Base-by-base conservation (phyloP, 2,888 invertebrate genomes). In the Eristalis arbustorum region DNA sequence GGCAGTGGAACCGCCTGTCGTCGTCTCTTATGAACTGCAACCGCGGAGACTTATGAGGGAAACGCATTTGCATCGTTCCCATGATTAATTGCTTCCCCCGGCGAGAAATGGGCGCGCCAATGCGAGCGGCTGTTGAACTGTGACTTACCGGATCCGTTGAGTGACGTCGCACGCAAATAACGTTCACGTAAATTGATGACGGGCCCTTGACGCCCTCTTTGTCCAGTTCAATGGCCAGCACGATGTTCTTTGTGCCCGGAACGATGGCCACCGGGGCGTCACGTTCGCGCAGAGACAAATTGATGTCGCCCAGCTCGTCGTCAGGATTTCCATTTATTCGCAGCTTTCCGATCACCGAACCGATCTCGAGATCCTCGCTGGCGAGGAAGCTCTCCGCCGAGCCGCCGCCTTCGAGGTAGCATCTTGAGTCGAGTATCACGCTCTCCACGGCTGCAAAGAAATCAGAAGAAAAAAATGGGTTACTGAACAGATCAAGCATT, bases 381-480 rank as follows among this genome's bases (percentile, higher is more conserved):
- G 98, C 97, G 92, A 97, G 96, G 92, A 98, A 97, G 92, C 96
- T 98, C 92, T 97, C 98, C 68, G 97, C 97, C 0, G 98, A 97
- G 63, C 97, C 97, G 49, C 98, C 98, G 90, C 96, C 97, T 93
- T 97, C 96, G 91, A 98, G 93, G 93, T 97, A 98, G 92, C 98
- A 98, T 90, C 98, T 94, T 90, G 96, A 96, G 93, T 98, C 98
- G 90, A 96, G 94, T 91, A 96, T 94, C 72, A 90, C 92, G 88
- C 91, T 91, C 89, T 90, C 89, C 40, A 90, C 89, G 88, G 94
- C 96, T 96, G 93, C 59, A 91, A 91, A 13, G 66, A 82, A 78
- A 37, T 13, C 37, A 37, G 37, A 84, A 64, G n/a, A n/a, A n/a
- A 84, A 49, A 57, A 25, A 34, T 8, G 31, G 14, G 25, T 25